Conservation (phyloP, 2,113 vertebrate species). For the Camelus bactrianus region DNA sequence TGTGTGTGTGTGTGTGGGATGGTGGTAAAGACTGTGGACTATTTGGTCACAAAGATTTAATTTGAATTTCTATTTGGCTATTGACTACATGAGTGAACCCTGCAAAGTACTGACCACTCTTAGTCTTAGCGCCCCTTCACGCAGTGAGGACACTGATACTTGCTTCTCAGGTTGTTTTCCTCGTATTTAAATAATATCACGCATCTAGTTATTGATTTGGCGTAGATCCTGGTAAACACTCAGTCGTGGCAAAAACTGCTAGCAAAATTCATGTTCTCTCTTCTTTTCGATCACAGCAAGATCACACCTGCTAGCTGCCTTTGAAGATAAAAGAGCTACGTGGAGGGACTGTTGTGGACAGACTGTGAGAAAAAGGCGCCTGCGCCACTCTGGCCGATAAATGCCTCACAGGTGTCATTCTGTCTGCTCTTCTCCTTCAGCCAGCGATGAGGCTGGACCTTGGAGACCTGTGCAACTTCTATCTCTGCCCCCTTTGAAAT, state of each 20-base stretch:
- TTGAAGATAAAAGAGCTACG: not conserved
- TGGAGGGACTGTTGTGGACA: too few species aligned
- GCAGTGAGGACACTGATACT: not conserved
- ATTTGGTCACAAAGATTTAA: not conserved
- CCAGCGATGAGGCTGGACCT: not conserved
- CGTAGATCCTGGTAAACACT: not conserved
- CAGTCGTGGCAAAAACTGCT: not conserved
- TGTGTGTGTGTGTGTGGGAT: not conserved
- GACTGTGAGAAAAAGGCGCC: not conserved
- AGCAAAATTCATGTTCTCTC: not conserved
- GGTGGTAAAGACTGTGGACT: not conserved
- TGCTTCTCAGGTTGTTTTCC: not conserved
- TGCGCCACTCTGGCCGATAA: not conserved
- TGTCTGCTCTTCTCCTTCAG: not conserved
- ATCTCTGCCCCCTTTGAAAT: not conserved
- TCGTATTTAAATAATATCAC: not conserved
- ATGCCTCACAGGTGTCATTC: fast-evolving
- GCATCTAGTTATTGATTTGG: not conserved
- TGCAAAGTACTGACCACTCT: not conserved
- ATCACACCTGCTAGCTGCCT: not conserved
- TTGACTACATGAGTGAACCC: not conserved
- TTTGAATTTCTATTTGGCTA: not conserved
- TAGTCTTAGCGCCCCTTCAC: not conserved
- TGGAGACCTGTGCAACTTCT: not conserved
- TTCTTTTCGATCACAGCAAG: not conserved